Evolutionary conservation across 2,888 invertebrate species (phyloP), one percentile per base, ranked within the genome.

Genomic region (Clunio marinus): DNA sequence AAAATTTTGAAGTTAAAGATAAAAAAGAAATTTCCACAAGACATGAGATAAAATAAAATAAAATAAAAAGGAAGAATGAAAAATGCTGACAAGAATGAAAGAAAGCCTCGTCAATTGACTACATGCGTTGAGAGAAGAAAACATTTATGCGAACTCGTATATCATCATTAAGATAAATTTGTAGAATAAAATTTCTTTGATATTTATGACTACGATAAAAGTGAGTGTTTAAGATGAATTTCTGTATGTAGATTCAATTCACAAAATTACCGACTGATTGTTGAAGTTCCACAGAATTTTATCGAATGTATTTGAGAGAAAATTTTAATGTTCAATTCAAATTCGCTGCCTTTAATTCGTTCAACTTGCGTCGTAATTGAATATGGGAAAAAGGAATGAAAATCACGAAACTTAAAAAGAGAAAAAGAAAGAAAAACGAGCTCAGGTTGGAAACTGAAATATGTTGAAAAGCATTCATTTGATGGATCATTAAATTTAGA

Each of bases 401-500:
- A 17, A 17, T 51, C 51, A 4, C 20, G 51, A 10, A 22, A n/a
- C n/a, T 22, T 27, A 2, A 27, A 13, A 4, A 25, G 20, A 4
- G 17, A n/a, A 55, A 22, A 55, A 22, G 55, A 8, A 17, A 17
- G 13, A 32, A 32, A 3, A 15, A 55, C 10, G n/a, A 27, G 5
- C 13, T n/a, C 57, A 57, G 57, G 57, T 57, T 57, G 57, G 15
- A 57, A 57, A 57, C 55, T 66, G 55, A 66, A 66, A 66, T 66
- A 66, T 66, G 35, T 55, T 25, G 32, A 59, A 32, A 59, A 15
- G 66, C 51, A 45, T 65, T 65, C 35, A 66, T 66, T 66, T 66
- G 66, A 66, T 66, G 66, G 66, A 66, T 55, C 66, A 66, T 66
- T 66, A 66, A 66, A 55, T 55, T 66, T 20, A 32, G n/a, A n/a